A percentile compares a stretch with the other conserved stretches of the same genome.
Conservation (phyloP, 2,888 invertebrate species). For the Drosophila quasianomalipes region DNA sequence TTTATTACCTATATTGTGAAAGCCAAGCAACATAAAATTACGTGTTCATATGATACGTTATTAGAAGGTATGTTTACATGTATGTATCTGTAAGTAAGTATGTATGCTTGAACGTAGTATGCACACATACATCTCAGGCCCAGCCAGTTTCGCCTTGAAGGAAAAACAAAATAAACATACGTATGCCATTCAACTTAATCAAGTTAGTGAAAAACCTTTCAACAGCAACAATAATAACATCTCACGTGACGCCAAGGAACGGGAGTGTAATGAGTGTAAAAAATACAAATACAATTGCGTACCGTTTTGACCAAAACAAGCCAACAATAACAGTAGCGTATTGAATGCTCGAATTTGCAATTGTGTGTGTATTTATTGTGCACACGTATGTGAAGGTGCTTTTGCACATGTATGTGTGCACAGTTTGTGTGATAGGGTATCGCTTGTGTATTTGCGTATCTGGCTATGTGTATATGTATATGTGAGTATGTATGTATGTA, state of each 20-base stretch:
- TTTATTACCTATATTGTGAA: background rate
- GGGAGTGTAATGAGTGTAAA: constrained; percentile 17
- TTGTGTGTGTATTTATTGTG: constrained; percentile 36
- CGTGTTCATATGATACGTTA: constrained; percentile 30
- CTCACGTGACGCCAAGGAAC: constrained; percentile 33
- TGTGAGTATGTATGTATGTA: constrained; percentile 11
- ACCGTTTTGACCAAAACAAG: constrained; percentile 44
- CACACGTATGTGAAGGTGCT: background rate
- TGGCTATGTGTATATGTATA: constrained; percentile 11
- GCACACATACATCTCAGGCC: constrained; percentile 25
- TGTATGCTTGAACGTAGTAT: constrained; percentile 34
- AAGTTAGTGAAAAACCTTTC: constrained; percentile 14
- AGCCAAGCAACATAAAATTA: constrained; percentile 4
- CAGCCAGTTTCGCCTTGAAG: constrained; percentile 34
- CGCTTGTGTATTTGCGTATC: constrained; percentile 11
- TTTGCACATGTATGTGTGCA: constrained; percentile 3
- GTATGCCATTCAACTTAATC: background rate
- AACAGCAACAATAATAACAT: background rate
- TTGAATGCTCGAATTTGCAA: constrained; percentile 9
- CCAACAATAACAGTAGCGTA: constrained; percentile 43
- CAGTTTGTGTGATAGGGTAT: constrained; percentile 31
- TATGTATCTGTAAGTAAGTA: constrained; percentile 7
- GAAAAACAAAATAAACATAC: constrained; percentile 45
- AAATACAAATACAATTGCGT: constrained; percentile 26
- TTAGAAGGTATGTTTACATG: constrained; percentile 47